phyloP scores from a whole-genome alignment of 2,797 vertebrate species.

The Philypnodon macrostomus region DNA sequence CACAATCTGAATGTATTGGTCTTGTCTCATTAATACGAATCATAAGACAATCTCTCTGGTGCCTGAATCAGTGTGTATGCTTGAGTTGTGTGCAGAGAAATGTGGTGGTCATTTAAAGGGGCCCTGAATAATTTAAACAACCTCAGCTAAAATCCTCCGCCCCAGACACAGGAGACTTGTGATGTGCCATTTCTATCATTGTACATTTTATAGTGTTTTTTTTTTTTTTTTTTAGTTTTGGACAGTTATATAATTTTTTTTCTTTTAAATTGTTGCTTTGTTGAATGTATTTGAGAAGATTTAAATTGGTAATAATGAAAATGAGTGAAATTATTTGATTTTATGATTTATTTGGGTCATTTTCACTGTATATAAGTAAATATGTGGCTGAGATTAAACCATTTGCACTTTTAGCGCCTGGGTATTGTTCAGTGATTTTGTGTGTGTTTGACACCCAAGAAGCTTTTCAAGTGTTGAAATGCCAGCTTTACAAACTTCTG shows the following conservation, averaged over 20 bases:
- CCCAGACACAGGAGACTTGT: slow-evolving; percentile 46
- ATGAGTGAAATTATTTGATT: slow-evolving; percentile 62
- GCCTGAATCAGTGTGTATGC: slow-evolving; percentile 49
- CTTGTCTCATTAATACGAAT: slow-evolving; percentile 35
- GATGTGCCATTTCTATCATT: slow-evolving; percentile 70
- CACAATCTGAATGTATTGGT: slow-evolving; percentile 50
- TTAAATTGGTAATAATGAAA: slow-evolving; percentile 50
- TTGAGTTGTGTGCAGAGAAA: slow-evolving; percentile 27
- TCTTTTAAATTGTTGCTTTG: slow-evolving; percentile 51
- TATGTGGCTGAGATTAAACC: slow-evolving; percentile 78
- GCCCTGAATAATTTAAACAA: slow-evolving; percentile 35
- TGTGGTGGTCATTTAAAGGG: slow-evolving; percentile 18
- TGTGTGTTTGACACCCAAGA: not conserved
- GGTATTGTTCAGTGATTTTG: slow-evolving; percentile 15
- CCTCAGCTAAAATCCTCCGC: slow-evolving; percentile 49
- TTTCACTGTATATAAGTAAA: slow-evolving; percentile 80
- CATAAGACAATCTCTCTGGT: slow-evolving; percentile 69
- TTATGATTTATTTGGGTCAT: slow-evolving; percentile 65
- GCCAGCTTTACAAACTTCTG: too few species aligned
- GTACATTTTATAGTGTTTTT: slow-evolving; percentile 49
- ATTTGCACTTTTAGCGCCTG: slow-evolving; percentile 80
- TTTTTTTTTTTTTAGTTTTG: slow-evolving; percentile 20
- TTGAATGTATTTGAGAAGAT: slow-evolving; percentile 70
- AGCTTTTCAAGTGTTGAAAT: too few species aligned
- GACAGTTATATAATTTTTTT: slow-evolving; percentile 24